Evolutionary conservation across 2,797 vertebrate species (phyloP).

Genomic region (Tokudaia tokunoshimensis): DNA sequence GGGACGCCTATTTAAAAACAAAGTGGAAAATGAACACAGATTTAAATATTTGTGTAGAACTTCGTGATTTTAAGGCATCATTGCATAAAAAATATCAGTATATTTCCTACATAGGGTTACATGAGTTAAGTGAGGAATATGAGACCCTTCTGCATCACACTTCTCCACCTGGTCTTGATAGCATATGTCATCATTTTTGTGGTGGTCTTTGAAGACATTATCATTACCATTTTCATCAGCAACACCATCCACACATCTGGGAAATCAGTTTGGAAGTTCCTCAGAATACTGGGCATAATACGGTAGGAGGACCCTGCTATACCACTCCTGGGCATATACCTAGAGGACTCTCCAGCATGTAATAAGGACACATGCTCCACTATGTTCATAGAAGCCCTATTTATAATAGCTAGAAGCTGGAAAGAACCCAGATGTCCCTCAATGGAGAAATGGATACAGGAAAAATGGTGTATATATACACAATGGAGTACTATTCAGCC

Average conservation of each 20-base stretch:
- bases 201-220: not conserved
- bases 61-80: not conserved
- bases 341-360: too few species aligned
- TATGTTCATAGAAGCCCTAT: too few species aligned
- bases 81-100: not conserved
- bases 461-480: too few species aligned
- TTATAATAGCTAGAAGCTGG: too few species aligned
- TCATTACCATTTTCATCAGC: not conserved
- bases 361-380: too few species aligned
- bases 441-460: too few species aligned
- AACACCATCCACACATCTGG: not conserved
- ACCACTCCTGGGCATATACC: too few species aligned
- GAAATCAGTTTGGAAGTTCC: too few species aligned
- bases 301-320: too few species aligned
- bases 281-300: too few species aligned
- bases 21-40: not conserved
- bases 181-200: not conserved
- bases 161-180: not conserved
- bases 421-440: too few species aligned
- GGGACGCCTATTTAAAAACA: not conserved
- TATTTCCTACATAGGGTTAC: not conserved
- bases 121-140: not conserved
- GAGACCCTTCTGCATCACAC: not conserved
- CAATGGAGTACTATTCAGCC: too few species aligned
- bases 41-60: not conserved